A percentile compares a stretch with the other conserved stretches of the same genome.
phyloP scores from a whole-genome alignment of 2,888 invertebrate genomes.

The Geotrupes spiniger region DNA sequence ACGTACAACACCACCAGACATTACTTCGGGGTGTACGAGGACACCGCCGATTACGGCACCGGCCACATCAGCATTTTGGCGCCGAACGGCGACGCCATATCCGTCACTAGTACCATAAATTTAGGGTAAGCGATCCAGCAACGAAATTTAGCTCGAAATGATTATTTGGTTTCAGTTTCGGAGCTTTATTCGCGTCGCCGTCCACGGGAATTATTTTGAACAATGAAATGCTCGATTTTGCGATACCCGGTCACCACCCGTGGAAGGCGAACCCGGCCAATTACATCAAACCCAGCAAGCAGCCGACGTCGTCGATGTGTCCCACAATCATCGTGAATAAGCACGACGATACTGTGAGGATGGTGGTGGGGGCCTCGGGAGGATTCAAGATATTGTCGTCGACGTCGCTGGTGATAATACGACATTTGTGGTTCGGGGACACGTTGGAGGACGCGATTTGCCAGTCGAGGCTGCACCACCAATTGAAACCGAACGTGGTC shows the following conservation, averaged over 20 bases:
- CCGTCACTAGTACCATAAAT: slow-evolving; percentile 76
- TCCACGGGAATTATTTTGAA: slow-evolving; percentile 77
- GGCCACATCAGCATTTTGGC: slow-evolving; percentile 85
- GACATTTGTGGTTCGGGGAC: slow-evolving; percentile 64
- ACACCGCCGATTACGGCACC: slow-evolving; percentile 52
- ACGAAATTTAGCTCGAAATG: background rate
- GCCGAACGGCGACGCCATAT: slow-evolving; percentile 85
- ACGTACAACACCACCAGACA: slow-evolving; percentile 16
- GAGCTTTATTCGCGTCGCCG: slow-evolving; percentile 67
- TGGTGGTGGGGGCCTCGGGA: slow-evolving; percentile 76
- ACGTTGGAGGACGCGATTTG: slow-evolving; percentile 67
- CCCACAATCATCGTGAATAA: slow-evolving; percentile 71
- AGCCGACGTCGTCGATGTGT: slow-evolving; percentile 85
- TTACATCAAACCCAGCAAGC: slow-evolving; percentile 72
- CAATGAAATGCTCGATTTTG: slow-evolving; percentile 84
- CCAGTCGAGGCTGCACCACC: slow-evolving; percentile 79
- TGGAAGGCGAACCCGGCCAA: slow-evolving; percentile 76
- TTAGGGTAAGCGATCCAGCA: slow-evolving; percentile 38
- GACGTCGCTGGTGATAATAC: slow-evolving; percentile 63
- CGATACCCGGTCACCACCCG: slow-evolving; percentile 61
- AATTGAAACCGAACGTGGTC: slow-evolving; percentile 73
- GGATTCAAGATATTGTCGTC: slow-evolving; percentile 84
- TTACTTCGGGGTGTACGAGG: slow-evolving; percentile 27
- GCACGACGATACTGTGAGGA: slow-evolving; percentile 55
- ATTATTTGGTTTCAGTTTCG: slow-evolving; percentile 59